phyloP scores from a whole-genome alignment of 2,888 invertebrate genomes.

The Tridacna crocea region DNA sequence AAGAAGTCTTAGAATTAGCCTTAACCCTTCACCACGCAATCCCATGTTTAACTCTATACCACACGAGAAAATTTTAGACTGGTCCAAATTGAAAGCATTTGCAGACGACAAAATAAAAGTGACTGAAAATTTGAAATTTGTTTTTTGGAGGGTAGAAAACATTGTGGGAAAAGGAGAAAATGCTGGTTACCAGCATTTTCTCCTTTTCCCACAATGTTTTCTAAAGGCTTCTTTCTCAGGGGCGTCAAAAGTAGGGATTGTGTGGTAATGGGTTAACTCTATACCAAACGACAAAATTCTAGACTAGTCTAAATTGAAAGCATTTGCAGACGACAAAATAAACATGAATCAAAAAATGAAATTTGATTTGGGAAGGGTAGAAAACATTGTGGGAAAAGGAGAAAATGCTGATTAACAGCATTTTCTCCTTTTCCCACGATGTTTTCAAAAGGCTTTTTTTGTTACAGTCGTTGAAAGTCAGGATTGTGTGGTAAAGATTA shows the following conservation, averaged over 20 bases:
- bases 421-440: neutral
- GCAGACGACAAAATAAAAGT: no score
- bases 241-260: neutral
- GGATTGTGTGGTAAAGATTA: no score
- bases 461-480: neutral
- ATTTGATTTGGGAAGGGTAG: no score
- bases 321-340: no score
- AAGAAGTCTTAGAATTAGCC: no score
- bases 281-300: no score
- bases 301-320: no score
- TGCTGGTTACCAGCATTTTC: neutral
- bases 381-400: neutral
- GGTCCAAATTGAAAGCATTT: neutral
- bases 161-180: neutral
- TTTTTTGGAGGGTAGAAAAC: no score
- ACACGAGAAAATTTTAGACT: neutral
- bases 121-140: no score
- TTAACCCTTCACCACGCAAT: no score
- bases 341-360: no score
- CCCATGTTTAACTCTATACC: neutral
- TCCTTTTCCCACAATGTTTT: constrained; percentile 6
- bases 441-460: no score
- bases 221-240: neutral
- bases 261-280: neutral
- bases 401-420: neutral